Conservation (phyloP, 2,888 invertebrate species). For the Scrobipalpa costella region DNA sequence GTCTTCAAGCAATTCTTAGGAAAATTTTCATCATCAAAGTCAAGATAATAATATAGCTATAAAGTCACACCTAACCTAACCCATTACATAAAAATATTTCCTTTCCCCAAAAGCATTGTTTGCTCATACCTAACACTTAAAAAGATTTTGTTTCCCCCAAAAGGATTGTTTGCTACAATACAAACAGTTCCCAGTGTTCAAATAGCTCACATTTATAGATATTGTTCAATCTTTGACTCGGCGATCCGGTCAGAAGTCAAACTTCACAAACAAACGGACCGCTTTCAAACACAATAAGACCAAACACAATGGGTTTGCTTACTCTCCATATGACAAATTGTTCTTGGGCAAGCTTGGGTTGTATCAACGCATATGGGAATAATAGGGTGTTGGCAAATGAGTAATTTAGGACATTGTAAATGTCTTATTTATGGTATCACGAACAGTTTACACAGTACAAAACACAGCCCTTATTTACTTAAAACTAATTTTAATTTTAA, state of each 20-base stretch:
- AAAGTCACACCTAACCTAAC: too few species aligned
- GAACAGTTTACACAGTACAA: too few species aligned
- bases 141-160: neutral
- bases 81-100: too few species aligned
- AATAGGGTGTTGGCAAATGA: neutral
- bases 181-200: conserved; percentile 4
- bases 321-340: neutral
- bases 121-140: neutral
- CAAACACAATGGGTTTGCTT: neutral
- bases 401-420: neutral
- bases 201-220: conserved; percentile 24
- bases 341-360: neutral
- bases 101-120: too few species aligned
- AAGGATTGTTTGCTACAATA: neutral
- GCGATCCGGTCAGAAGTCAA: neutral
- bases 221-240: conserved; percentile 33
- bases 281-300: conserved; percentile 7
- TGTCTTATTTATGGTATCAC: too few species aligned
- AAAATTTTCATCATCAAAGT: too few species aligned
- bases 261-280: conserved; percentile 5
- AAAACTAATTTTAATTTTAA: too few species aligned
- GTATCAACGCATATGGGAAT: neutral
- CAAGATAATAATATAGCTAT: too few species aligned
- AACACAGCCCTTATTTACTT: too few species aligned
- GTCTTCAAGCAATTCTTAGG: too few species aligned